Evolutionary conservation across 2,113 vertebrate genomes (phyloP).

Genomic region (Zosterops pallidus): DNA sequence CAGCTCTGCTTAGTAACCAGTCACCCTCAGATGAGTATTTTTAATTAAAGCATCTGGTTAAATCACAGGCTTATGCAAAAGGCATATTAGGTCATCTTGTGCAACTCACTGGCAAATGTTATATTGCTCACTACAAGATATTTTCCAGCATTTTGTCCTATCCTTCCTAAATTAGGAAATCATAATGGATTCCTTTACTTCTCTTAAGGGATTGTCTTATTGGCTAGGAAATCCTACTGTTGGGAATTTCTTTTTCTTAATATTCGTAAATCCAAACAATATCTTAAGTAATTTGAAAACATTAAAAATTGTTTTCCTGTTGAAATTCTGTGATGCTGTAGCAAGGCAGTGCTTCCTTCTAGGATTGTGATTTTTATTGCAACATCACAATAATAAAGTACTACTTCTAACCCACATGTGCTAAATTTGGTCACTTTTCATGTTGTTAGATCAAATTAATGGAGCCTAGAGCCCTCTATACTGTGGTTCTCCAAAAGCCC

Average conservation of each 20-base stretch:
- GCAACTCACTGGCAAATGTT: neutral
- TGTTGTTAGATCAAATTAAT: neutral
- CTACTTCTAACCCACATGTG: neutral
- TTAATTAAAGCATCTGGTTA: constrained; percentile 11
- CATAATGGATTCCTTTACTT: neutral
- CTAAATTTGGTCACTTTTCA: neutral
- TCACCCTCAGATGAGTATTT: neutral
- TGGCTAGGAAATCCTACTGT: neutral
- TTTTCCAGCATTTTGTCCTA: neutral
- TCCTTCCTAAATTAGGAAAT: neutral
- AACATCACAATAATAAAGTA: neutral
- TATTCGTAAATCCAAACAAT: neutral
- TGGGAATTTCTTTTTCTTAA: neutral
- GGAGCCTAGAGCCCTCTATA: neutral
- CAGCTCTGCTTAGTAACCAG: neutral
- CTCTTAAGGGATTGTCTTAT: neutral
- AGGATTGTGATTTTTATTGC: neutral
- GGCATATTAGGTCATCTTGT: neutral
- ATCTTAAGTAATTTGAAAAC: neutral
- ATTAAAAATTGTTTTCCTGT: neutral
- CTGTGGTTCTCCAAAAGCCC: neutral
- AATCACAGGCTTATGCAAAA: neutral
- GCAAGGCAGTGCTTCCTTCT: neutral
- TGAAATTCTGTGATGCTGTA: neutral
- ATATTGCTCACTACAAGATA: neutral